Conservation (phyloP, 2,113 vertebrate species). For the Cynoglossus semilaevis region DNA sequence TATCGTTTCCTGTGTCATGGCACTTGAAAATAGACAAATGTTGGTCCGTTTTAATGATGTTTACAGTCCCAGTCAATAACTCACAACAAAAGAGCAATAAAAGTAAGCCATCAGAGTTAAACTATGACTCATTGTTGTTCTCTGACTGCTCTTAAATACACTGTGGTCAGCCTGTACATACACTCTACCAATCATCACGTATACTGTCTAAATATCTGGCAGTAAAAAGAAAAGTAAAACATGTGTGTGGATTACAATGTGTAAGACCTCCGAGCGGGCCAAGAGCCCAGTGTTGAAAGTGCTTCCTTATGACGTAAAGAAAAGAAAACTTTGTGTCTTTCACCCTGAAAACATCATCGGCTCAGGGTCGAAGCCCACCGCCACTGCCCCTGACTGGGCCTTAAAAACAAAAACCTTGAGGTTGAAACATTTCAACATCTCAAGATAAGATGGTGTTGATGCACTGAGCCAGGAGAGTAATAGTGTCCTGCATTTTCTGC, state of each 20-base stretch:
- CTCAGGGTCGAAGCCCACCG: neutral
- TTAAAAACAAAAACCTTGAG: slow-evolving; percentile 7
- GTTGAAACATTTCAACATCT: slow-evolving; percentile 21
- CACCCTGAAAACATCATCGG: slow-evolving; percentile 6
- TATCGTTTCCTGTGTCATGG: slow-evolving; percentile 20
- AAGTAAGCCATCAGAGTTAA: slow-evolving; percentile 14
- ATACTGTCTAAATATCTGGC: slow-evolving; percentile 19
- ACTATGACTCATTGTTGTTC: slow-evolving; percentile 10
- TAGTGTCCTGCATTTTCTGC: slow-evolving; percentile 31
- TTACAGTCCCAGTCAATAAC: slow-evolving; percentile 23
- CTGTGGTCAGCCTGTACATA: slow-evolving; percentile 16
- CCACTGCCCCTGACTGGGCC: neutral
- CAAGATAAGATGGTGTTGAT: slow-evolving; percentile 43
- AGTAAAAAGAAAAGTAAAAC: slow-evolving; percentile 13
- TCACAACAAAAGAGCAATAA: slow-evolving; percentile 18
- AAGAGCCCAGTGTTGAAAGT: slow-evolving; percentile 15
- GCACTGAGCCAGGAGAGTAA: slow-evolving; percentile 32
- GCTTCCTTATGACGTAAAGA: slow-evolving; percentile 16
- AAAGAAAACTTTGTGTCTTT: slow-evolving; percentile 8
- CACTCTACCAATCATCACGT: slow-evolving; percentile 21
- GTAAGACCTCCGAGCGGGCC: slow-evolving; percentile 17
- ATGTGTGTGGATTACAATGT: slow-evolving; percentile 7
- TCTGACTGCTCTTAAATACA: slow-evolving; percentile 12
- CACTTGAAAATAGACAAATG: slow-evolving; percentile 17
- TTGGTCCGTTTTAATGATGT: slow-evolving; percentile 22